Percentiles rank a stretch among this genome's conserved stretches.
phyloP scores from a whole-genome alignment of 2,113 vertebrate genomes.

The Lipophrys pholis region DNA sequence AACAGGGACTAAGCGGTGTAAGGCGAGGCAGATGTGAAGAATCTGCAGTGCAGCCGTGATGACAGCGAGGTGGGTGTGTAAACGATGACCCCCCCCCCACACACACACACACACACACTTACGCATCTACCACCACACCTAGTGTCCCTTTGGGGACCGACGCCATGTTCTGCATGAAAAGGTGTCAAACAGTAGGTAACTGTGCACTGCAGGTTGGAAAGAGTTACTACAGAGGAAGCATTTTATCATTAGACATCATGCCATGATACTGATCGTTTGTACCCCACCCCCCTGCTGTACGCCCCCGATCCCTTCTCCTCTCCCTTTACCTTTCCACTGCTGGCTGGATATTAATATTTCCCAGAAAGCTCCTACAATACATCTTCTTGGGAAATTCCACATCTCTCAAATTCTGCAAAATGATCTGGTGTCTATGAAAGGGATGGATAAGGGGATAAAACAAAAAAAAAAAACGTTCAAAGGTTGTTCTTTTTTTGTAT shows the following conservation, averaged over 20 bases:
- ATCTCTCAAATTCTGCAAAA: slow-evolving; percentile 70
- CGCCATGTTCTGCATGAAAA: slow-evolving; percentile 25
- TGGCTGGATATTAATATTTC: slow-evolving; percentile 79
- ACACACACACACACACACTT: not conserved
- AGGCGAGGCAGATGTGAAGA: slow-evolving; percentile 94
- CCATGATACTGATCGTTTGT: slow-evolving; percentile 66
- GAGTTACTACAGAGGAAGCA: slow-evolving; percentile 27
- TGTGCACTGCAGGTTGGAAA: slow-evolving; percentile 22
- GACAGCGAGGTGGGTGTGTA: slow-evolving; percentile 66
- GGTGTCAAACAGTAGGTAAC: slow-evolving; percentile 29
- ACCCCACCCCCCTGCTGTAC: slow-evolving; percentile 49
- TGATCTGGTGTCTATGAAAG: slow-evolving; percentile 70
- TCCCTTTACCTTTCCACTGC: slow-evolving; percentile 62
- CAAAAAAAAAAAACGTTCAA: slow-evolving; percentile 50
- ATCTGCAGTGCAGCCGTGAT: slow-evolving; percentile 79
- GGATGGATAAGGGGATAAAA: slow-evolving; percentile 69
- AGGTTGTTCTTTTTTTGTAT: slow-evolving; percentile 44
- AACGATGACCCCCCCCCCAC: slow-evolving; percentile 13
- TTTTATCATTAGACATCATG: slow-evolving; percentile 65
- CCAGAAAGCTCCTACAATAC: slow-evolving; percentile 77
- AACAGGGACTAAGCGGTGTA: slow-evolving; percentile 74
- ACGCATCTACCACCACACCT: slow-evolving; percentile 22
- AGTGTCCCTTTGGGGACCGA: slow-evolving; percentile 35
- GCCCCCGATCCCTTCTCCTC: slow-evolving; percentile 45
- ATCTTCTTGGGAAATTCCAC: slow-evolving; percentile 80